A percentile compares a stretch with the other conserved stretches of the same genome.
Conservation (phyloP, 1,140 invertebrate genomes). For the Geopemphigus sp. region DNA sequence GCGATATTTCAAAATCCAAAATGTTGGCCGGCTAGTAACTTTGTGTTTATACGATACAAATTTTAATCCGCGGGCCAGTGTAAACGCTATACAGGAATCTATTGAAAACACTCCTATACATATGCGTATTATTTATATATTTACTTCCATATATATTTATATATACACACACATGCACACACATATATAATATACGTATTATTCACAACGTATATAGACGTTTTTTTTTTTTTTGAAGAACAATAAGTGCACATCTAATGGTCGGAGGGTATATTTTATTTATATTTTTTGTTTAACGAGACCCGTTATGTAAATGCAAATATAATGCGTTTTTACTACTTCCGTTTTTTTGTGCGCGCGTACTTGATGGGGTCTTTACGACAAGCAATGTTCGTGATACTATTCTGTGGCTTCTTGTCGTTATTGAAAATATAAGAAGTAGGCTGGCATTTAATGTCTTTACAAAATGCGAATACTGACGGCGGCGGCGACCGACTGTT, state of each 20-base stretch:
- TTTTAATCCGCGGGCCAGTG: too few species aligned
- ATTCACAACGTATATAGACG: conserved; percentile 2
- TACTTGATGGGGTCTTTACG: conserved; percentile 45
- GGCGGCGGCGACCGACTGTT: conserved; percentile 20
- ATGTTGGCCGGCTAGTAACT: too few species aligned
- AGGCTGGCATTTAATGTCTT: conserved; percentile 46
- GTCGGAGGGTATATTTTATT: conserved; percentile 6
- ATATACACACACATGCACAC: neutral
- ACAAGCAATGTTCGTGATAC: conserved; percentile 49
- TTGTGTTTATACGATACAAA: too few species aligned
- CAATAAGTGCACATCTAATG: conserved; percentile 45
- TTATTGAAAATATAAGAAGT: conserved; percentile 44
- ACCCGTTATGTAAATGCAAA: conserved; percentile 49
- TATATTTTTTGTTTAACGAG: conserved; percentile 36
- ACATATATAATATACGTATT: neutral
- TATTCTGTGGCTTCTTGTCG: conserved; percentile 49
- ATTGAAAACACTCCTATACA: too few species aligned
- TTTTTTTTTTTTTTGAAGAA: conserved; percentile 36
- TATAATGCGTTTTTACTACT: conserved; percentile 50
- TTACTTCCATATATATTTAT: neutral
- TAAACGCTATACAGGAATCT: too few species aligned
- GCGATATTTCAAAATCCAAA: too few species aligned
- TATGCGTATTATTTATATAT: too few species aligned
- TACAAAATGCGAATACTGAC: conserved; percentile 33
- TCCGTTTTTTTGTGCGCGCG: conserved; percentile 40